phyloP scores from a whole-genome alignment of 2,797 vertebrate species.

The Phaenicophaeus curvirostris region DNA sequence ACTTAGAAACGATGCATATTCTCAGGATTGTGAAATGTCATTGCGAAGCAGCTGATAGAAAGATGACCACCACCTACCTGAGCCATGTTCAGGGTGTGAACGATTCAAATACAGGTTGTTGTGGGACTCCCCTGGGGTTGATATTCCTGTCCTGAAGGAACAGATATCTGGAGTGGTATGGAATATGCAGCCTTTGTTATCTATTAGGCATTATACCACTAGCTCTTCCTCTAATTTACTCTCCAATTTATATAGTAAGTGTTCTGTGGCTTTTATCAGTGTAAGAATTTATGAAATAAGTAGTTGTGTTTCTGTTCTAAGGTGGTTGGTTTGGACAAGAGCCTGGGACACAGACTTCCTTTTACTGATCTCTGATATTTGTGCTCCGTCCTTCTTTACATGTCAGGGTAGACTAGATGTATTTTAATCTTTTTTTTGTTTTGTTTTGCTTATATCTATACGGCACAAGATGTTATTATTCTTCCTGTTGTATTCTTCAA shows the following conservation, averaged over 20 bases:
- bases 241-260: not conserved
- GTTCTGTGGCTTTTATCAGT: not conserved
- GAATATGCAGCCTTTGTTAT: not conserved
- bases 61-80: not conserved
- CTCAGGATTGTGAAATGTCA: not conserved
- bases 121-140: not conserved
- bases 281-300: not conserved
- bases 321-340: not conserved
- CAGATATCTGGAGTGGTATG: not conserved
- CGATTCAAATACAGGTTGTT: not conserved
- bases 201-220: not conserved
- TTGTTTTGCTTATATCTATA: not conserved
- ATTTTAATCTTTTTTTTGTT: not conserved
- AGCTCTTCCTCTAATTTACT: not conserved
- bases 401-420: not conserved
- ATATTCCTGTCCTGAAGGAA: not conserved
- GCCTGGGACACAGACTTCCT: not conserved
- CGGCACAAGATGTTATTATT: not conserved
- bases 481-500: not conserved
- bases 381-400: not conserved
- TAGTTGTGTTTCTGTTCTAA: not conserved
- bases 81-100: not conserved
- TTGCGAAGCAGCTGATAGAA: not conserved
- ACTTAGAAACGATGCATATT: not conserved
- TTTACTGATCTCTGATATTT: not conserved